A percentile compares a stretch with the other conserved stretches of the same genome.
phyloP scores from a whole-genome alignment of 2,888 invertebrate species.

The Dascillus cervinus region DNA sequence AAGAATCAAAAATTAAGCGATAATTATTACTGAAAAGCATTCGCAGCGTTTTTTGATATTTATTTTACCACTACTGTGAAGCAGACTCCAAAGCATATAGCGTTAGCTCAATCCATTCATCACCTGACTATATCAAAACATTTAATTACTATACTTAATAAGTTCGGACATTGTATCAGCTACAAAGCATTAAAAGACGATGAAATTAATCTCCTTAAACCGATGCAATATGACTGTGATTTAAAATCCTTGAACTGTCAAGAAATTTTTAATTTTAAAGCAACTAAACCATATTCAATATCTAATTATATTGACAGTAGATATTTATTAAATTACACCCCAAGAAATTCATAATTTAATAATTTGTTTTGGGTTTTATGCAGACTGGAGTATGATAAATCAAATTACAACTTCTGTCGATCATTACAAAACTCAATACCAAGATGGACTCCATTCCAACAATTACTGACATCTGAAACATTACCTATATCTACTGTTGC shows the following conservation, averaged over 20 bases:
- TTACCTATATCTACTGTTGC: conserved; percentile 18
- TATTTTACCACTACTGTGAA: conserved; percentile 15
- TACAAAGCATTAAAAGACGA: conserved; percentile 10
- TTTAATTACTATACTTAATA: conserved; percentile 11
- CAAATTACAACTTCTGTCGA: conserved; percentile 15
- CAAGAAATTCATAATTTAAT: conserved; percentile 14
- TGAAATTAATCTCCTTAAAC: conserved; percentile 10
- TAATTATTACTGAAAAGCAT: conserved; percentile 16
- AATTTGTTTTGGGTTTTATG: conserved; percentile 18
- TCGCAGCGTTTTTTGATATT: conserved; percentile 17
- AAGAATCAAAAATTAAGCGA: conserved; percentile 16
- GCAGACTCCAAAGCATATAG: conserved; percentile 11
- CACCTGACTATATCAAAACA: conserved; percentile 13
- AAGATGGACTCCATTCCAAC: conserved; percentile 17
- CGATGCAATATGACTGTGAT: conserved; percentile 8
- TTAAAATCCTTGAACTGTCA: conserved; percentile 17
- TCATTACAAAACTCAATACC: conserved; percentile 19
- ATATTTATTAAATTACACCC: conserved; percentile 12
- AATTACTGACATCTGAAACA: conserved; percentile 20
- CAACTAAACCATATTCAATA: conserved; percentile 13
- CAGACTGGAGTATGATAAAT: conserved; percentile 16
- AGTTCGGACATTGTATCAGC: conserved; percentile 11
- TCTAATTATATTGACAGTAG: conserved; percentile 10
- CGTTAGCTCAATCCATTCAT: conserved; percentile 14
- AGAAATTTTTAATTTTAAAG: conserved; percentile 17